These are phyloP conservation scores for Cylas formicarius DNA, from an alignment of 1,140 invertebrate genomes.

Conservation along the genomic window DNA sequence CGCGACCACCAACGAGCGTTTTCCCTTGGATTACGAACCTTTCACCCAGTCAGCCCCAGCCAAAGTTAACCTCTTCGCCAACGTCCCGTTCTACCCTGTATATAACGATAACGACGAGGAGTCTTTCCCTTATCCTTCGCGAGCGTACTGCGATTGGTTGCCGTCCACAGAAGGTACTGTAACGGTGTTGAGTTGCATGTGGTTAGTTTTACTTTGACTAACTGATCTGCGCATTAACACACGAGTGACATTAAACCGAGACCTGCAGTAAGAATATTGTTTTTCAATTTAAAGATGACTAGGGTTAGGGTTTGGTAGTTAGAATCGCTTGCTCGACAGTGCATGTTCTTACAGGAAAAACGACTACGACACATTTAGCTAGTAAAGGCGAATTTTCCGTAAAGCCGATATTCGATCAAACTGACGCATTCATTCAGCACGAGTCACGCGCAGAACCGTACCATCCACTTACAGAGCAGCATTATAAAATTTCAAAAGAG, in stretches of 20 bases:
- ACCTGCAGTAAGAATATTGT: slow-evolving; percentile 40
- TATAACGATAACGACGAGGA: slow-evolving; percentile 21
- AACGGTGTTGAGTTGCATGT: slow-evolving; percentile 30
- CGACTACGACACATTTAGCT: slow-evolving; percentile 38
- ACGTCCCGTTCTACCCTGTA: slow-evolving; percentile 35
- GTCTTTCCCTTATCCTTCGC: slow-evolving; percentile 19
- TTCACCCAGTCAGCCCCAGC: slow-evolving; percentile 2
- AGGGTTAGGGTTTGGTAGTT: slow-evolving; percentile 37
- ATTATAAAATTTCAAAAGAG: slow-evolving; percentile 20
- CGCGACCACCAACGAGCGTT: slow-evolving; percentile 31
- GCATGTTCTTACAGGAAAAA: slow-evolving; percentile 43
- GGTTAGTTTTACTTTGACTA: slow-evolving; percentile 33
- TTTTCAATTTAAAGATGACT: slow-evolving; percentile 13
- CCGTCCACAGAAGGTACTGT: slow-evolving; percentile 35
- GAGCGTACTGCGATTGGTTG: slow-evolving; percentile 41
- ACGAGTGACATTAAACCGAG: slow-evolving; percentile 12
- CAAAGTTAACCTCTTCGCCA: slow-evolving; percentile 33
- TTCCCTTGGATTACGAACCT: slow-evolving; percentile 31
- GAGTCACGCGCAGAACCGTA: slow-evolving; percentile 37
- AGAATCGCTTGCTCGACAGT: slow-evolving; percentile 41
- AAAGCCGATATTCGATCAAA: slow-evolving; percentile 27
- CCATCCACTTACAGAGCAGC: slow-evolving; percentile 27
- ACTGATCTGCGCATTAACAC: slow-evolving; percentile 31
- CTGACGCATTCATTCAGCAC: slow-evolving; percentile 38
- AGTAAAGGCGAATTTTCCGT: slow-evolving; percentile 32